Evolutionary conservation across 2,113 vertebrate species (phyloP).

Genomic region (Pituophis catenifer): DNA sequence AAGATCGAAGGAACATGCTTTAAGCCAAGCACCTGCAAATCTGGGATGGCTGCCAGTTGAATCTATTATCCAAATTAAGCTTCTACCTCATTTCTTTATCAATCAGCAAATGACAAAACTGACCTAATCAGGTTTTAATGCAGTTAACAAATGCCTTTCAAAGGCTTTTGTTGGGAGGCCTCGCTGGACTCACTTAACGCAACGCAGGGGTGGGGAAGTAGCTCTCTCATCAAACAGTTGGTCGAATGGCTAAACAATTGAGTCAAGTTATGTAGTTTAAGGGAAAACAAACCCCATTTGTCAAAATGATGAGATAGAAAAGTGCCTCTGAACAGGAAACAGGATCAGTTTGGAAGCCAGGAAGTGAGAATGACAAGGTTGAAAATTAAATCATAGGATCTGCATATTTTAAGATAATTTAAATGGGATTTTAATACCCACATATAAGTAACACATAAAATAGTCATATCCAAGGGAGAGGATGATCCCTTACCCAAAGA

Average conservation of each 20-base stretch:
- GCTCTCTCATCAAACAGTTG: neutral
- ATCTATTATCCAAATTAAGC: constrained; percentile 12
- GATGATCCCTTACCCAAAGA: neutral
- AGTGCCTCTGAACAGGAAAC: neutral
- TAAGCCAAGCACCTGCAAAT: constrained; percentile 16
- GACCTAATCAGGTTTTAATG: constrained; percentile 10
- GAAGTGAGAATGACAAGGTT: no score
- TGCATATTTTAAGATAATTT: neutral
- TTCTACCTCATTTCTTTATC: constrained; percentile 23
- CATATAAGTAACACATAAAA: neutral
- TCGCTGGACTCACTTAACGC: neutral
- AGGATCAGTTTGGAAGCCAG: neutral
- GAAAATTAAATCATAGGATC: neutral
- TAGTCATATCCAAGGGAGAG: neutral
- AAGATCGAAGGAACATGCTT: neutral
- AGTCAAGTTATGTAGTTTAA: neutral
- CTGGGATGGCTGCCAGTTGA: constrained; percentile 23
- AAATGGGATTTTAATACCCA: neutral
- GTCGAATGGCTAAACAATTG: neutral
- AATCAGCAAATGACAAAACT: constrained; percentile 22
- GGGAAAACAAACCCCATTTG: neutral
- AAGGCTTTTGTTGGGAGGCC: neutral
- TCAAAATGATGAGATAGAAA: neutral
- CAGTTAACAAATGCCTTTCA: neutral
- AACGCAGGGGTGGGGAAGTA: neutral